Evolutionary conservation across 2,888 invertebrate genomes (phyloP), one percentile per base, ranked within the genome.

Genomic region (Agonopterix heracliana): DNA sequence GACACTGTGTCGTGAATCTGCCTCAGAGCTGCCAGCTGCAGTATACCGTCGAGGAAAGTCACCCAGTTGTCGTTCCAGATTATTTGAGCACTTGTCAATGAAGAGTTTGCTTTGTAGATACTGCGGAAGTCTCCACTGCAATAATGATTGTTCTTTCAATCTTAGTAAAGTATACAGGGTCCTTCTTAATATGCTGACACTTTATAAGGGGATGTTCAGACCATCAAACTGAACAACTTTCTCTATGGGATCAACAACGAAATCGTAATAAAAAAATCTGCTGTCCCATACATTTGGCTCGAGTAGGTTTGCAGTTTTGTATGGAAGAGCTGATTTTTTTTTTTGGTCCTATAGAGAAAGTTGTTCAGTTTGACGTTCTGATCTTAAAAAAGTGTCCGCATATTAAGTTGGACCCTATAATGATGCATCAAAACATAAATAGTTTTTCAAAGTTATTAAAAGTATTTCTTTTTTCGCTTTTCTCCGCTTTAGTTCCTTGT

Each of bases 21-120:
- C 89, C 90, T 89, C n/a, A 95, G 66, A 11, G 93, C 88, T 47
- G 91, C 89, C 51, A 95, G 90, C 78, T 97, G 97, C 10, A 97
- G 75, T 89, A 97, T 91, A 0, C 93, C 93, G 73, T 97, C 96
- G 61, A 97, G 86, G 60, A 95, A 93, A 2, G 94, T 91, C 0
- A 93, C 91, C 96, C 96, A 97, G 70, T 95, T 94, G 48, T 91
- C 90, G 13, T 89, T 86, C 95, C 95, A 96, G 38, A 73, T 64
- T 2, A 90, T 56, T 44, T 71, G 53, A 14, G 84, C 90, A 41
- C 66, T 60, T 0, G 68, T 72, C 4, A 78, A 50, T 1, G 68
- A 56, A 5, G 57, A 48, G 44, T 74, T 66, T 0, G 63, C 54
- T 7, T 56, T 56, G 10, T 62, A 44, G 14, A 82, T 71, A 48